Conservation (phyloP, 2,888 invertebrate genomes). For the Chironomus riparius region DNA sequence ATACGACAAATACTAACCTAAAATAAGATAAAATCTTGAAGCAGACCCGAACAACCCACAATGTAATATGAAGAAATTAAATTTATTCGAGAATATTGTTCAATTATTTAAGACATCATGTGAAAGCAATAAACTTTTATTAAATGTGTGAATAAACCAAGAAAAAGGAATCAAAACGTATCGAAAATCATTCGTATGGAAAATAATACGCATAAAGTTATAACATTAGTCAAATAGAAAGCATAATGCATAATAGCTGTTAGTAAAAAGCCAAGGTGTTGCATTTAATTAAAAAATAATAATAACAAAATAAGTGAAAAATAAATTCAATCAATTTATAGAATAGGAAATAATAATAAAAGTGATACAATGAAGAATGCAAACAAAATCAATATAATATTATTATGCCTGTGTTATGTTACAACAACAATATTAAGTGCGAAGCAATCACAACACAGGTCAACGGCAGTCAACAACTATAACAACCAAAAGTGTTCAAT, state of each 20-base stretch:
- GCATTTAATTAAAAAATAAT: background rate
- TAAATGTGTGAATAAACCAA: background rate
- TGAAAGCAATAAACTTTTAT: background rate
- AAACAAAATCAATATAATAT: conserved; percentile 18
- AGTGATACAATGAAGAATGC: background rate
- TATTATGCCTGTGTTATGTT: conserved; percentile 14
- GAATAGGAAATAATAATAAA: background rate
- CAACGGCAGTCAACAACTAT: background rate
- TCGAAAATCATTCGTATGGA: background rate
- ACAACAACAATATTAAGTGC: conserved; percentile 2
- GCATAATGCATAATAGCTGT: background rate
- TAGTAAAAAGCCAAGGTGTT: background rate
- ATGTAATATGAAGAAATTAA: background rate
- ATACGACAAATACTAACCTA: too few species aligned
- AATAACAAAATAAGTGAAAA: background rate
- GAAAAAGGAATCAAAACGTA: background rate
- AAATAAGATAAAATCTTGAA: too few species aligned
- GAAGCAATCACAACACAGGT: conserved; percentile 3
- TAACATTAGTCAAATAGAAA: background rate
- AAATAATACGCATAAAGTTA: background rate
- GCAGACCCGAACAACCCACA: too few species aligned
- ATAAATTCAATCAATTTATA: background rate
- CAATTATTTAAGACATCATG: conserved; percentile 10
- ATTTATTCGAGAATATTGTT: background rate
- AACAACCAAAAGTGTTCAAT: conserved; percentile 35